Conservation (phyloP, 35 echinoderm and acorn worm species). For the Nesometra sesokonis region DNA sequence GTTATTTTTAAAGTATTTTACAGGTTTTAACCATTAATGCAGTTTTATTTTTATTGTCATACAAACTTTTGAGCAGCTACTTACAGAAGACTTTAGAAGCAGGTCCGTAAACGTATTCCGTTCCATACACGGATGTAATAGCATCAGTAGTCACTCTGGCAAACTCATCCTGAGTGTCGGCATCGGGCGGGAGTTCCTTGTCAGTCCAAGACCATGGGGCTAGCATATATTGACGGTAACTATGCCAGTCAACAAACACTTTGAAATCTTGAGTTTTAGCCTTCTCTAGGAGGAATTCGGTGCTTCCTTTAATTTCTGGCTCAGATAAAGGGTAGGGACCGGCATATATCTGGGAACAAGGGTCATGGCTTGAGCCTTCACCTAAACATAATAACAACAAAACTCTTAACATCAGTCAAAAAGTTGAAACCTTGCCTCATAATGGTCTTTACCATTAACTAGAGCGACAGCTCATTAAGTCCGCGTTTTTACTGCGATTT, state of each 20-base stretch:
- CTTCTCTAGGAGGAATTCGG: constrained; percentile 13
- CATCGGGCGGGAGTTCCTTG: background rate
- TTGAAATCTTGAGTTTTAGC: constrained; percentile 15
- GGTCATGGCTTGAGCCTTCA: constrained; percentile 24
- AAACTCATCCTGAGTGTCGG: background rate
- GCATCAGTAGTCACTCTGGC: background rate
- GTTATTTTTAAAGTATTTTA: no score
- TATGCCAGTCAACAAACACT: constrained; percentile 61
- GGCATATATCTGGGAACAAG: constrained; percentile 20
- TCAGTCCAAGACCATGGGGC: constrained; percentile 30
- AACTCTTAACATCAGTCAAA: no score
- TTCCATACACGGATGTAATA: background rate
- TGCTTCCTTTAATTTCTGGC: constrained; percentile 16
- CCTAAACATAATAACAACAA: background rate
- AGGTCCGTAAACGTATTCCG: background rate
- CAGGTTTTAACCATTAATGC: no score
- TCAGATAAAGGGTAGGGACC: constrained; percentile 26
- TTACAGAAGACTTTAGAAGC: background rate
- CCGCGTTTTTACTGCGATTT: no score
- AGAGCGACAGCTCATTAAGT: no score
- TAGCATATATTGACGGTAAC: constrained; percentile 48
- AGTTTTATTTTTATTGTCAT: no score
- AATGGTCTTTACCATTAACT: no score
- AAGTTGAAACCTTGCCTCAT: no score
- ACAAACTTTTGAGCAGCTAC: background rate